Percentiles rank a stretch among this genome's conserved stretches.
These are phyloP conservation scores for Lysandra coridon DNA, from an alignment of 2,888 invertebrate species.

Conservation along the genomic window DNA sequence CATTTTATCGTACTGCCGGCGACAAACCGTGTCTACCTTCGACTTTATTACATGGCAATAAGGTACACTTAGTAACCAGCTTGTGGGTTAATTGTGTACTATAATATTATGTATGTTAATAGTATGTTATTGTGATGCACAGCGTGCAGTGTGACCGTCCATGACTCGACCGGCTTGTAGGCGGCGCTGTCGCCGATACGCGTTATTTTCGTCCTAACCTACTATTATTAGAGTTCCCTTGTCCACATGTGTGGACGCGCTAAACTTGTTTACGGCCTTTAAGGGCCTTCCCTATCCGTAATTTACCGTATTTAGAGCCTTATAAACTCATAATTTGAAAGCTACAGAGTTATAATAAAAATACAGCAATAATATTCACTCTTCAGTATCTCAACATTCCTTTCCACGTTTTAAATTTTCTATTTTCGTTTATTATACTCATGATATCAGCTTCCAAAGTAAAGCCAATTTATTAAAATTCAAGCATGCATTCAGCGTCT, in stretches of 20 bases:
- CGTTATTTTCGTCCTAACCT: background rate
- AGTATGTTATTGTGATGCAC: background rate
- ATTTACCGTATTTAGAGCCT: too few relatives aligned
- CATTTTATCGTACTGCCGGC: background rate
- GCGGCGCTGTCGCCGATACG: background rate
- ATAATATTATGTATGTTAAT: background rate
- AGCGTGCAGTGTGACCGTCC: background rate
- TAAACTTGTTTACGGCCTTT: background rate
- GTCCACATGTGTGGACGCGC: background rate
- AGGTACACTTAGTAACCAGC: background rate
- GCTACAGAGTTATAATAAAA: too few relatives aligned
- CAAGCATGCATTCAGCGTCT: too few relatives aligned
- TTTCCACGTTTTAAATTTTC: too few relatives aligned
- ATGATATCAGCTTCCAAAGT: too few relatives aligned
- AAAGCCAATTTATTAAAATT: too few relatives aligned
- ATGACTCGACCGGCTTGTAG: background rate
- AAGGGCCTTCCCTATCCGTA: too few relatives aligned
- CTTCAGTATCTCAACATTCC: too few relatives aligned
- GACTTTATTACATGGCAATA: background rate
- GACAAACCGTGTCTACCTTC: background rate
- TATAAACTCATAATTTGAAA: too few relatives aligned
- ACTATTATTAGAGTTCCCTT: background rate
- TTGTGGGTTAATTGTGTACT: background rate
- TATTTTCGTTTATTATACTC: too few relatives aligned
- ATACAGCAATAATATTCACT: too few relatives aligned